phyloP scores from a whole-genome alignment of 2,888 invertebrate genomes.

The Malthinus seriepunctatus region DNA sequence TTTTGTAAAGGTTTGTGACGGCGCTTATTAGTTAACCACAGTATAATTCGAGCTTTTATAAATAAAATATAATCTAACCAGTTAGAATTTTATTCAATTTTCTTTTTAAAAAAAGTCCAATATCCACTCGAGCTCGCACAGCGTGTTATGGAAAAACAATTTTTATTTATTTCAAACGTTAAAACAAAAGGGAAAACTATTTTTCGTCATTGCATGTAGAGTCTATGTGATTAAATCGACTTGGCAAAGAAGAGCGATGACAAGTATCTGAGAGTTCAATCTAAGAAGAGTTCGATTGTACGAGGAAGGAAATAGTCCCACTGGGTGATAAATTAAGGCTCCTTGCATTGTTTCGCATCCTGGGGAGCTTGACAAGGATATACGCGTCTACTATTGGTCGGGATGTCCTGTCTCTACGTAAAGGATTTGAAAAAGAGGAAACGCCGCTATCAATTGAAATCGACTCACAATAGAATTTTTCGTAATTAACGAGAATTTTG shows the following conservation, averaged over 20 bases:
- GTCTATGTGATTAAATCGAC: slow-evolving; percentile 1
- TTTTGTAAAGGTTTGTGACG: too few species aligned
- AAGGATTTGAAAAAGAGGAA: slow-evolving; percentile 48
- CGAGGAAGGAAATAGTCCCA: slow-evolving; percentile 53
- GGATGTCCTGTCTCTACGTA: slow-evolving; percentile 43
- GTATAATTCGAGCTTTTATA: slow-evolving; percentile 4
- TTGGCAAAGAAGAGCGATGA: slow-evolving; percentile 47
- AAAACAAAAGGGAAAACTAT: slow-evolving; percentile 8
- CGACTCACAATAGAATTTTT: slow-evolving; percentile 50
- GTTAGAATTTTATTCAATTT: background rate
- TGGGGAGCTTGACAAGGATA: slow-evolving; percentile 53
- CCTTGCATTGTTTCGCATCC: slow-evolving; percentile 52
- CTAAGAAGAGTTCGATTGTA: slow-evolving; percentile 52
- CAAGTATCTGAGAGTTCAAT: slow-evolving; percentile 52
- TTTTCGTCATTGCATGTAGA: slow-evolving; percentile 9
- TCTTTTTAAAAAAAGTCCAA: background rate
- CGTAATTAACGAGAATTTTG: slow-evolving; percentile 50
- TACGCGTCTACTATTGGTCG: slow-evolving; percentile 46
- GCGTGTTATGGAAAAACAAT: background rate
- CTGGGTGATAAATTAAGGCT: slow-evolving; percentile 54
- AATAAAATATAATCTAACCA: slow-evolving; percentile 1
- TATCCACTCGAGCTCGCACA: slow-evolving; percentile 1
- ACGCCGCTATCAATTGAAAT: slow-evolving; percentile 51
- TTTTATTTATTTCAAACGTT: slow-evolving; percentile 1
- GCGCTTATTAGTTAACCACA: background rate